Evolutionary conservation across 2,113 vertebrate species (phyloP).

Genomic region (Jacana jacana): DNA sequence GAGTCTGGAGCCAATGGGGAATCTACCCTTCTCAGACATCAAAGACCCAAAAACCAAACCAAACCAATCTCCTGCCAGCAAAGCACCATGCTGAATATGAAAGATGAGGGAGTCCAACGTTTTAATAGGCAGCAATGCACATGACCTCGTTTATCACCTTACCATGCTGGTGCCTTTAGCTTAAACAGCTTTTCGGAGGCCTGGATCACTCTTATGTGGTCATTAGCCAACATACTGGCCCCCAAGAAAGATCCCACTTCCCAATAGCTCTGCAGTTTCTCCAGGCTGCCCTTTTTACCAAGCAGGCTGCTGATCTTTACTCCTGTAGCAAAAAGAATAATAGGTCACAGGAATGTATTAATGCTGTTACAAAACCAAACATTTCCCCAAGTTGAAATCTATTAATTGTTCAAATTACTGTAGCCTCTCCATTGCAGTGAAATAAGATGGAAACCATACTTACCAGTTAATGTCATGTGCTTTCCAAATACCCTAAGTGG

Average conservation of each 20-base stretch:
- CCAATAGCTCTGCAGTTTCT: constrained; percentile 98
- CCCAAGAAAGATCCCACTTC: constrained; percentile 98
- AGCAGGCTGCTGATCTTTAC: constrained; percentile 97
- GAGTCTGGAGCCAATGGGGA: background rate
- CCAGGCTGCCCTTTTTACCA: constrained; percentile 95
- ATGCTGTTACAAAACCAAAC: background rate
- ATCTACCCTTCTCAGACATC: background rate
- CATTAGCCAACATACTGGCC: constrained; percentile 93
- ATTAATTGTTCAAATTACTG: background rate
- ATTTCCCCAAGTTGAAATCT: background rate
- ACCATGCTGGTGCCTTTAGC: constrained; percentile 95
- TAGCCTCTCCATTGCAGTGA: background rate
- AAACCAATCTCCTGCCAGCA: background rate
- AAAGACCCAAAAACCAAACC: background rate
- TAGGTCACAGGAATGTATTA: background rate
- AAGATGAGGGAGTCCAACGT: background rate
- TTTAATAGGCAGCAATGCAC: background rate
- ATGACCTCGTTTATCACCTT: constrained; percentile 10
- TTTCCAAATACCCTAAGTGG: background rate
- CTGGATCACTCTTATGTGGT: constrained; percentile 91
- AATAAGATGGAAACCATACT: constrained; percentile 41
- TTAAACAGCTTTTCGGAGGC: constrained; percentile 98
- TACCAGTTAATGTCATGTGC: background rate
- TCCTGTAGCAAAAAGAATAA: constrained; percentile 76
- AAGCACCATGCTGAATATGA: background rate